These are phyloP conservation scores for Conchocele bisecta DNA, from an alignment of 2,888 invertebrate species.

Conservation along the genomic window DNA sequence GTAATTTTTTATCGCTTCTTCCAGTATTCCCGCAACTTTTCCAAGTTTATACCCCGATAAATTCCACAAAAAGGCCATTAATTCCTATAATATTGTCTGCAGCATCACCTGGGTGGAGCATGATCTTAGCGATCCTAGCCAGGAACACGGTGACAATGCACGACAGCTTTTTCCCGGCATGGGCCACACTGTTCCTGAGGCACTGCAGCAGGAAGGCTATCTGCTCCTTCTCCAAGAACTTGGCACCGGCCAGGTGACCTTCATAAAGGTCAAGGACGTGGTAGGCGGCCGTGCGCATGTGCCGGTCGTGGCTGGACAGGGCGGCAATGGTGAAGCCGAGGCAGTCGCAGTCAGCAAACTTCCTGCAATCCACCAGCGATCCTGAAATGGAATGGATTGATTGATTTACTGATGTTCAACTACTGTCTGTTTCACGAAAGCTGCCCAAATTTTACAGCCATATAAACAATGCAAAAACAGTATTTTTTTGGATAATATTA, in stretches of 20 bases:
- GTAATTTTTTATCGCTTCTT: too few relatives aligned
- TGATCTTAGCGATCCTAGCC: conserved; percentile 88
- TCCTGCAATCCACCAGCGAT: conserved; percentile 88
- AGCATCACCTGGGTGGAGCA: conserved; percentile 87
- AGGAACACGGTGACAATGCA: conserved; percentile 88
- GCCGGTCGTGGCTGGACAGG: conserved; percentile 87
- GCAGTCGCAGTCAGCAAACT: conserved; percentile 88
- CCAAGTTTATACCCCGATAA: too few relatives aligned
- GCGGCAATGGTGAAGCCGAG: conserved; percentile 89
- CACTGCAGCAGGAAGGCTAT: conserved; percentile 88
- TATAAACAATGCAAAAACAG: too few relatives aligned
- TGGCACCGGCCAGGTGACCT: conserved; percentile 87
- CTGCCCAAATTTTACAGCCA: too few relatives aligned
- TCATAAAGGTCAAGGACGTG: conserved; percentile 90
- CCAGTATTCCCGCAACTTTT: too few relatives aligned
- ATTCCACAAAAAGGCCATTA: too few relatives aligned
- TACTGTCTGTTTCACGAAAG: too few relatives aligned
- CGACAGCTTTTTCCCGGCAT: conserved; percentile 84
- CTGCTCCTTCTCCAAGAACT: conserved; percentile 86
- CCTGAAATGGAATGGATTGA: conserved; percentile 84
- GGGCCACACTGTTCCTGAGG: conserved; percentile 86
- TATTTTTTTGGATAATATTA: too few relatives aligned
- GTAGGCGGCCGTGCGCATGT: conserved; percentile 89
- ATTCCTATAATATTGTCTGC: too few relatives aligned
- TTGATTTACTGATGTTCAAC: too few relatives aligned